Conservation (phyloP, 2,113 vertebrate genomes). For the Spea multiplicata region DNA sequence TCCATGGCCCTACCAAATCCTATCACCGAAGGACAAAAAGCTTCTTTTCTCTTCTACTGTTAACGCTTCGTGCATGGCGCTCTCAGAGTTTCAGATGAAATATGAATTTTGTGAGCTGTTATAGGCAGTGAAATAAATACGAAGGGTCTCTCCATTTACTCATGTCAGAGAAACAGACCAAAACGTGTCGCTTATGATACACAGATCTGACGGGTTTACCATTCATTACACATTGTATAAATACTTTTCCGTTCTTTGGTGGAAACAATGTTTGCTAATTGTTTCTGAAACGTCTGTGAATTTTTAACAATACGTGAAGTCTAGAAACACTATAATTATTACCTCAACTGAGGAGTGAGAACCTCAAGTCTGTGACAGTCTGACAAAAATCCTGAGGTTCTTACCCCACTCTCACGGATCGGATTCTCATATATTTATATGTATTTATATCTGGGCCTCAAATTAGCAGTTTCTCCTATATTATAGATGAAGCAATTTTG, state of each 20-base stretch:
- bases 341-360: neutral
- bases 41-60: no score
- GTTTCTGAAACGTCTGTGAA: neutral
- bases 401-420: no score
- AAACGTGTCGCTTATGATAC: constrained; percentile 5
- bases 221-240: neutral
- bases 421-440: no score
- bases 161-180: neutral
- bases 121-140: constrained; percentile 1
- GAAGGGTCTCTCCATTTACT: constrained; percentile 12
- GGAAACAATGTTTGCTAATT: constrained; percentile 2
- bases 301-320: no score
- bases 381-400: no score
- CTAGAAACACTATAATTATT: no score
- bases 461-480: no score
- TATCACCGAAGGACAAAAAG: no score
- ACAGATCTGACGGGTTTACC: neutral
- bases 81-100: neutral
- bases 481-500: no score
- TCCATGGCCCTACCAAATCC: no score
- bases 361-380: no score
- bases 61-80: neutral
- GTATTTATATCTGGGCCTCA: no score
- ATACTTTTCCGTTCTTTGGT: neutral
- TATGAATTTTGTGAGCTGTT: neutral